phyloP scores from a whole-genome alignment of 2,113 vertebrate genomes.

The Seriola rivoliana region DNA sequence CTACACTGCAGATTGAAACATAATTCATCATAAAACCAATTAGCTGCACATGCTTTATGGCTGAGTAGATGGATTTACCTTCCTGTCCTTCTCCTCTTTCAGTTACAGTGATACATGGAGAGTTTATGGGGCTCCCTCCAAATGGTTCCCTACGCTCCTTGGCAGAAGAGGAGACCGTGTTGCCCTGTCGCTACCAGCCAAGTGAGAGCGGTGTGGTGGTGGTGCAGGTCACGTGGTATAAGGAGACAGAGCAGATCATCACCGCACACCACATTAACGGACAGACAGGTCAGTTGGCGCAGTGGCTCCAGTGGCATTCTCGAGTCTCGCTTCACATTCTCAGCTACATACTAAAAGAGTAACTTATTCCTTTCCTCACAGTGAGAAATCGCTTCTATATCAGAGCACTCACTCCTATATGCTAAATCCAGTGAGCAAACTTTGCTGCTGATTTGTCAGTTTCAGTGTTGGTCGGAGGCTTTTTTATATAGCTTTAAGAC shows the following conservation, averaged over 20 bases:
- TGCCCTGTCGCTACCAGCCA: constrained; percentile 75
- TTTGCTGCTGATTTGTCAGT: not conserved
- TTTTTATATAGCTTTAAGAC: not conserved
- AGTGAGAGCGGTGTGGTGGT: not conserved
- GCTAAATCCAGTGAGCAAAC: not conserved
- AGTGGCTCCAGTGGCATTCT: not conserved
- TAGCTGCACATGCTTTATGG: not conserved
- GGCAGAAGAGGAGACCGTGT: constrained; percentile 71
- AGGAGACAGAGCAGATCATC: constrained; percentile 77
- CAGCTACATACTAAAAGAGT: not conserved
- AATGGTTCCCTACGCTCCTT: constrained; percentile 39
- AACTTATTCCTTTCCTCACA: not conserved
- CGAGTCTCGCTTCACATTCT: not conserved
- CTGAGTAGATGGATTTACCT: not conserved
- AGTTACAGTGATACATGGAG: constrained; percentile 48
- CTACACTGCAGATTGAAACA: not conserved
- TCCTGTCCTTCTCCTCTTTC: not conserved
- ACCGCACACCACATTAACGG: constrained; percentile 62
- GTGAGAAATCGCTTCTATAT: not conserved
- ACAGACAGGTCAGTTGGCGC: constrained; percentile 70
- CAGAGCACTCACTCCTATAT: not conserved
- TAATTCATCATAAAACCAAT: not conserved
- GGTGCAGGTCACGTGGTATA: constrained; percentile 83
- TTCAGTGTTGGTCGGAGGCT: not conserved
- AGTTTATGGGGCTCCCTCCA: constrained; percentile 57